Evolutionary conservation across 2,888 invertebrate species (phyloP).

Genomic region (Parnassius orleans): DNA sequence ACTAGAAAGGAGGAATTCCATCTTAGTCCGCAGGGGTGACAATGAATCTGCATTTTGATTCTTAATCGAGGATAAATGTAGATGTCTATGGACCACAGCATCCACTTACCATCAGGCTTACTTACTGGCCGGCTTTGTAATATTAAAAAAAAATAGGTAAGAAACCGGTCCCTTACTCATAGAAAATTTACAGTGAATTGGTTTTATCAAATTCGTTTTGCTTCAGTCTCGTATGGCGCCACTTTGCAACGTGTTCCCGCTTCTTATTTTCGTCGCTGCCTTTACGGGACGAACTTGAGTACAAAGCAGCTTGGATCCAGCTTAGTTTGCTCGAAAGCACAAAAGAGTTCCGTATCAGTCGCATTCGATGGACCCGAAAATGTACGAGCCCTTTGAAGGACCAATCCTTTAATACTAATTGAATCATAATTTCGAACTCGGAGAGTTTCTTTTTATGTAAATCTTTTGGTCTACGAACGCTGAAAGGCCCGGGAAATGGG

Average conservation of each 20-base stretch:
- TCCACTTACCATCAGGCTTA: no score
- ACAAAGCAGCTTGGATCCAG: constrained; percentile 61
- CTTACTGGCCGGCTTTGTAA: no score
- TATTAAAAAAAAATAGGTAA: no score
- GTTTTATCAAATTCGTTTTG: constrained; percentile 15
- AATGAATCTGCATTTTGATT: no score
- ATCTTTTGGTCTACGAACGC: constrained; percentile 65
- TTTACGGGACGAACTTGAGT: constrained; percentile 56
- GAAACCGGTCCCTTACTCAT: neutral
- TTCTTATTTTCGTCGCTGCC: constrained; percentile 61
- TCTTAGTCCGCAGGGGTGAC: no score
- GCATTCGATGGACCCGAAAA: constrained; percentile 70
- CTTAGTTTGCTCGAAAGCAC: constrained; percentile 74
- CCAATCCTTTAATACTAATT: constrained; percentile 81
- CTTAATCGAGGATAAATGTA: no score
- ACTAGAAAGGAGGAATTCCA: no score
- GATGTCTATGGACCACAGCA: no score
- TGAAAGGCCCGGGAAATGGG: constrained; percentile 66
- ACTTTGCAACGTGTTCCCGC: constrained; percentile 44
- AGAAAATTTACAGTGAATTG: constrained; percentile 8
- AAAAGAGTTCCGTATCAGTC: constrained; percentile 66
- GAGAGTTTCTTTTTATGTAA: constrained; percentile 79
- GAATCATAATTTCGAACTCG: constrained; percentile 78
- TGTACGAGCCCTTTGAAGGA: constrained; percentile 69
- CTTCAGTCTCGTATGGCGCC: constrained; percentile 15